phyloP scores from a whole-genome alignment of 1,140 invertebrate species.

The Bombus terrestris region DNA sequence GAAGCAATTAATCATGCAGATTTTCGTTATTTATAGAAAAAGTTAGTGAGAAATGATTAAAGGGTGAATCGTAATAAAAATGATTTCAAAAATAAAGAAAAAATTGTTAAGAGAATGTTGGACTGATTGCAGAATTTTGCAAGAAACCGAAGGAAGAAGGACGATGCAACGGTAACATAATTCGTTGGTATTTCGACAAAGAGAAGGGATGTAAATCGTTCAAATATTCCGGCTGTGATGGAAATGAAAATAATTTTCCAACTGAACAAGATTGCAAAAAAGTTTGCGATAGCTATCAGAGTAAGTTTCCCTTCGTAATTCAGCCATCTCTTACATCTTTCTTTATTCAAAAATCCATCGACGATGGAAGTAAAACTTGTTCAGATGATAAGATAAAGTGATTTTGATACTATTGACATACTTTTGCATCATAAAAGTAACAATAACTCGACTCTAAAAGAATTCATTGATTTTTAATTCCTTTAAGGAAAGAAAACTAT shows the following conservation, averaged over 20 bases:
- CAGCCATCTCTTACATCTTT: not conserved
- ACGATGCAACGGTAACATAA: slow-evolving; percentile 86
- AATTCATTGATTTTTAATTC: no score
- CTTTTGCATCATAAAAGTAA: no score
- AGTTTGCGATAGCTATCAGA: slow-evolving; percentile 81
- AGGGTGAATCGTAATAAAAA: not conserved
- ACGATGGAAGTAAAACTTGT: not conserved
- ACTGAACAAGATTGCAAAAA: slow-evolving; percentile 83
- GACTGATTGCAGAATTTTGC: slow-evolving; percentile 82
- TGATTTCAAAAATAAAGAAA: not conserved
- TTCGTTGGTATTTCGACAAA: slow-evolving; percentile 89
- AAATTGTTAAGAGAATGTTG: not conserved
- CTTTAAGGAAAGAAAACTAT: no score
- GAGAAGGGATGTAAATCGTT: slow-evolving; percentile 87
- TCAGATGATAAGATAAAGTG: not conserved
- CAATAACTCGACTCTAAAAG: no score
- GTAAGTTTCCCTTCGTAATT: slow-evolving; percentile 67
- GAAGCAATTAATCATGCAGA: no score
- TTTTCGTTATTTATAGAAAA: not conserved
- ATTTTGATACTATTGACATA: not conserved
- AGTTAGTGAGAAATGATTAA: no score
- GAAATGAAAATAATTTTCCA: slow-evolving; percentile 89
- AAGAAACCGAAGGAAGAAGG: slow-evolving; percentile 84
- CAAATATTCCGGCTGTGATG: slow-evolving; percentile 89
- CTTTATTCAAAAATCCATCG: not conserved